phyloP scores from a whole-genome alignment of 2,888 invertebrate genomes.

The Schizaphis graminum region DNA sequence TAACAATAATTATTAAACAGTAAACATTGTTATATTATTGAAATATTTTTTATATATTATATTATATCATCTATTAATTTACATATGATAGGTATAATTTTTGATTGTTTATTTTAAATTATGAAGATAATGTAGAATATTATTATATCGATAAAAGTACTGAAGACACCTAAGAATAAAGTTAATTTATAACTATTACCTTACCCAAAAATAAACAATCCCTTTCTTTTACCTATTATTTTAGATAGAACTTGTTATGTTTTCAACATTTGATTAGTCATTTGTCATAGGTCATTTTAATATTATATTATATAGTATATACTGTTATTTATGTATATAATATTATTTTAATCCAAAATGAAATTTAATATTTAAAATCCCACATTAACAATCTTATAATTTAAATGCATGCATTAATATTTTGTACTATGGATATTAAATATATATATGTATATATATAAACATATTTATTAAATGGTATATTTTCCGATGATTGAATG shows the following conservation, averaged over 20 bases:
- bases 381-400: no score
- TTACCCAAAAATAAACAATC: background rate
- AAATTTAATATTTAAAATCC: background rate
- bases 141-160: background rate
- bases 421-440: no score
- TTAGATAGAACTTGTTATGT: background rate
- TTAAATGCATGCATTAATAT: no score
- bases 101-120: background rate
- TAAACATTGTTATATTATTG: background rate
- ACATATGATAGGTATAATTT: background rate
- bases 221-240: background rate
- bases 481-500: no score
- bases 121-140: background rate
- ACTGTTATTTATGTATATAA: background rate
- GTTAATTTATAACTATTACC: background rate
- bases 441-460: no score
- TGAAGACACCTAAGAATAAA: background rate
- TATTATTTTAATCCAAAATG: background rate
- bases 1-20: background rate
- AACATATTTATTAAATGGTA: no score
- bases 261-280: background rate
- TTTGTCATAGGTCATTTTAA: background rate
- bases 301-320: background rate
- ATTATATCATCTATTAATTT: background rate
- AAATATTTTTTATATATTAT: background rate